Evolutionary conservation across 2,888 invertebrate genomes (phyloP).

Genomic region (Eristalinus sepulchralis): DNA sequence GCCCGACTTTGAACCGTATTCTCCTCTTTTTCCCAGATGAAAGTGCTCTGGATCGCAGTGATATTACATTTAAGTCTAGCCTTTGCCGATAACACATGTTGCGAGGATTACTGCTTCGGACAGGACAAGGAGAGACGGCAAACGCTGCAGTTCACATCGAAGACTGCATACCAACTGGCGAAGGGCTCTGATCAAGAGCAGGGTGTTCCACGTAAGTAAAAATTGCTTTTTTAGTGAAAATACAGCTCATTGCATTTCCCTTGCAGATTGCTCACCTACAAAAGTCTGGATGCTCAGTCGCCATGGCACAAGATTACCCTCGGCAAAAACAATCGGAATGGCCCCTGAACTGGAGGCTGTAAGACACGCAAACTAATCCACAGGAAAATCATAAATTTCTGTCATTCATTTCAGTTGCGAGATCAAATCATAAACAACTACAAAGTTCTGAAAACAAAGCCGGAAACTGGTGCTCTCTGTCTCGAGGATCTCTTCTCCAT

Average conservation of each 20-base stretch:
- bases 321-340: slow-evolving; percentile 82
- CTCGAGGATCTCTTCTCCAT: slow-evolving; percentile 85
- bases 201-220: slow-evolving; percentile 85
- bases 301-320: slow-evolving; percentile 87
- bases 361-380: background rate
- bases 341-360: slow-evolving; percentile 83
- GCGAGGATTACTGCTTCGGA: slow-evolving; percentile 78
- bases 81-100: slow-evolving; percentile 73
- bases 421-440: slow-evolving; percentile 86
- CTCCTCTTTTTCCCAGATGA: slow-evolving; percentile 69
- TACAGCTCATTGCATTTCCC: slow-evolving; percentile 9
- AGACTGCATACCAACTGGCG: slow-evolving; percentile 89
- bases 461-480: slow-evolving; percentile 84
- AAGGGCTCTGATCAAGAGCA: slow-evolving; percentile 83
- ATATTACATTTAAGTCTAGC: slow-evolving; percentile 71
- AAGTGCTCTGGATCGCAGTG: slow-evolving; percentile 72
- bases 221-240: background rate
- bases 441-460: slow-evolving; percentile 81
- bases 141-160: slow-evolving; percentile 84
- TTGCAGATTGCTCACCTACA: slow-evolving; percentile 86
- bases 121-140: slow-evolving; percentile 77
- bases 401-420: slow-evolving; percentile 76
- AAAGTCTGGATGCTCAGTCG: slow-evolving; percentile 88
- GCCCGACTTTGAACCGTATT: background rate
- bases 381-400: background rate